Conservation (phyloP, 2,797 vertebrate species). For the Otolemur crassicaudatus region DNA sequence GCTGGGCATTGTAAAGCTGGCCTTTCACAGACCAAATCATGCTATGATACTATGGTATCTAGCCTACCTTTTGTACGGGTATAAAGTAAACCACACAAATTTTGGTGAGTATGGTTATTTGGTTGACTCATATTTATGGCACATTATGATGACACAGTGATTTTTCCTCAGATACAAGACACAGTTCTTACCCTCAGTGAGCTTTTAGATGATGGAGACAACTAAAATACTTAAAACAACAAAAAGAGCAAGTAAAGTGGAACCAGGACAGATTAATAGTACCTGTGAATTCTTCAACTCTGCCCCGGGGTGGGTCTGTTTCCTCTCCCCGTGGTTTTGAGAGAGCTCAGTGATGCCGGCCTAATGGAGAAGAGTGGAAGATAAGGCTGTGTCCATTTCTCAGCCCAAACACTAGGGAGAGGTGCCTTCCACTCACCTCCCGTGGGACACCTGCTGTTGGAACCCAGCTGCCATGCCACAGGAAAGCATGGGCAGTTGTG, state of each 20-base stretch:
- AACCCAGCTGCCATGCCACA: not conserved
- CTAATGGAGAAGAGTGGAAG: not conserved
- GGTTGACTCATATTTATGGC: not conserved
- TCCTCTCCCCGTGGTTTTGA: too few relatives aligned
- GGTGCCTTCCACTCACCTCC: too few relatives aligned
- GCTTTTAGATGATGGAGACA: not conserved
- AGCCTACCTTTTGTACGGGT: not conserved
- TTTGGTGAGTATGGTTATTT: not conserved
- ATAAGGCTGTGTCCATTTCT: not conserved
- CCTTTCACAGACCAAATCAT: not conserved
- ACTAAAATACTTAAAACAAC: not conserved
- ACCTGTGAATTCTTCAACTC: too few relatives aligned
- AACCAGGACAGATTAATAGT: not conserved
- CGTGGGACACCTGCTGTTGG: too few relatives aligned
- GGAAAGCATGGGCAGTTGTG: not conserved
- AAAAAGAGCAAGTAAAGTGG: not conserved
- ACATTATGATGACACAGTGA: not conserved
- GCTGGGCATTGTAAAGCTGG: not conserved
- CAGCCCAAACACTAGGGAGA: not conserved
- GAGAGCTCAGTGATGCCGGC: not conserved
- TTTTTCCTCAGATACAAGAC: not conserved
- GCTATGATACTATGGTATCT: not conserved
- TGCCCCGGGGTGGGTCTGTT: not conserved
- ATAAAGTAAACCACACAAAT: not conserved
- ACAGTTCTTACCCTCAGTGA: not conserved